A percentile compares a stretch with the other conserved stretches of the same genome.
Conservation (phyloP, 2,888 invertebrate genomes). For the Oscheius sp. region DNA sequence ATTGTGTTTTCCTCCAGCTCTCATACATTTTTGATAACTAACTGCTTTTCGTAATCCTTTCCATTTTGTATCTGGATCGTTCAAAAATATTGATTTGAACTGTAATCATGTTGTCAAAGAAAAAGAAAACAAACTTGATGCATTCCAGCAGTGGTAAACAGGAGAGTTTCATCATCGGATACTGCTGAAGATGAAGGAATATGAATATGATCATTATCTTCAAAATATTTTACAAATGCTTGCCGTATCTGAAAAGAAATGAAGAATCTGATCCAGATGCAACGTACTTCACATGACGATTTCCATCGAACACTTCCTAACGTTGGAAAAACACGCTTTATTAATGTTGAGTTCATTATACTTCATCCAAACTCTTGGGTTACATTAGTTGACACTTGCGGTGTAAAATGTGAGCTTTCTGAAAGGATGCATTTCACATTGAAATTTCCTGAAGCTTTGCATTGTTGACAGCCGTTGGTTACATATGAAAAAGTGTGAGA, state of each 20-base stretch:
- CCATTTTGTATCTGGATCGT: slow-evolving; percentile 85
- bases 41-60: slow-evolving; percentile 85
- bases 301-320: neutral
- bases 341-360: no score
- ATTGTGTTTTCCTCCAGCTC: slow-evolving; percentile 98
- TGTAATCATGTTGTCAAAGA: slow-evolving; percentile 71
- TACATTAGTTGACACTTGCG: no score
- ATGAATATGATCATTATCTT: slow-evolving; percentile 84
- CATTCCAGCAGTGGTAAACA: slow-evolving; percentile 99
- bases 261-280: neutral
- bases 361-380: no score
- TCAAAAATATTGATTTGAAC: slow-evolving; percentile 96
- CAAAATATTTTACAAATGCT: slow-evolving; percentile 86
- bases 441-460: no score
- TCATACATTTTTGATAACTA: slow-evolving; percentile 98
- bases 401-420: no score
- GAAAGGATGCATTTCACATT: no score
- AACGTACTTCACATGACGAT: neutral
- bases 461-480: no score
- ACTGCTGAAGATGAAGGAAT: slow-evolving; percentile 98
- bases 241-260: slow-evolving; percentile 40
- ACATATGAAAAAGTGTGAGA: no score
- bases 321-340: no score
- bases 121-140: slow-evolving; percentile 82
- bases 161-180: slow-evolving; percentile 91